phyloP scores from a whole-genome alignment of 2,888 invertebrate species.

The Macrosoma leucophasiata region DNA sequence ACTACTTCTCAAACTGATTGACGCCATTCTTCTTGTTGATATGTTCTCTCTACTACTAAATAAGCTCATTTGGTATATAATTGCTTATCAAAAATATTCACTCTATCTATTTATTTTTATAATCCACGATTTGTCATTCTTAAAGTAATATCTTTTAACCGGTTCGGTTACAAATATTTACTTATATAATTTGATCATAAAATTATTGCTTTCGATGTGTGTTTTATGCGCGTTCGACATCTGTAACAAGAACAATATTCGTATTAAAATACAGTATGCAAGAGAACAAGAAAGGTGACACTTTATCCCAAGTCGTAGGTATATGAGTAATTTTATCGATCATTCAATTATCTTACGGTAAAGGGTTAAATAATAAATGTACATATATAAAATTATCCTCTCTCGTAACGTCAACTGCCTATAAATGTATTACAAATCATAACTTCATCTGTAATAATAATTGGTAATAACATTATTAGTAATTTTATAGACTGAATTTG shows the following conservation, averaged over 20 bases:
- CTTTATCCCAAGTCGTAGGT: too few species aligned
- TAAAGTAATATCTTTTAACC: conserved; percentile 38
- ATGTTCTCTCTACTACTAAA: conserved; percentile 34
- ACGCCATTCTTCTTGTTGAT: conserved; percentile 49
- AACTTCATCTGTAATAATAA: too few species aligned
- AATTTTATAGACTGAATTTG: too few species aligned
- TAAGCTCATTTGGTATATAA: conserved; percentile 52
- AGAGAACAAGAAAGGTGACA: too few species aligned
- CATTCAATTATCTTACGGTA: too few species aligned
- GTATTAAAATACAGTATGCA: conserved; percentile 9
- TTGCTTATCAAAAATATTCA: conserved; percentile 45
- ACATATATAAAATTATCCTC: too few species aligned
- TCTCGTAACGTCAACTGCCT: too few species aligned
- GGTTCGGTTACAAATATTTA: conserved; percentile 38
- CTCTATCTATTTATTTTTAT: conserved; percentile 33
- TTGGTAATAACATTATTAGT: too few species aligned
- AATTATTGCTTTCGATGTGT: conserved; percentile 40
- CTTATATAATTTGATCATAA: conserved; percentile 34
- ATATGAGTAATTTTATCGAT: too few species aligned
- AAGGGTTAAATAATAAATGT: too few species aligned
- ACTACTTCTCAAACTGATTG: conserved; percentile 46
- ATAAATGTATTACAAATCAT: too few species aligned
- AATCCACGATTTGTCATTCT: conserved; percentile 46
- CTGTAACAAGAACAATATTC: conserved; percentile 50
- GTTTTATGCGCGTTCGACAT: conserved; percentile 35